phyloP scores from a whole-genome alignment of 2,113 vertebrate genomes.

The Pygoscelis antarcticus region DNA sequence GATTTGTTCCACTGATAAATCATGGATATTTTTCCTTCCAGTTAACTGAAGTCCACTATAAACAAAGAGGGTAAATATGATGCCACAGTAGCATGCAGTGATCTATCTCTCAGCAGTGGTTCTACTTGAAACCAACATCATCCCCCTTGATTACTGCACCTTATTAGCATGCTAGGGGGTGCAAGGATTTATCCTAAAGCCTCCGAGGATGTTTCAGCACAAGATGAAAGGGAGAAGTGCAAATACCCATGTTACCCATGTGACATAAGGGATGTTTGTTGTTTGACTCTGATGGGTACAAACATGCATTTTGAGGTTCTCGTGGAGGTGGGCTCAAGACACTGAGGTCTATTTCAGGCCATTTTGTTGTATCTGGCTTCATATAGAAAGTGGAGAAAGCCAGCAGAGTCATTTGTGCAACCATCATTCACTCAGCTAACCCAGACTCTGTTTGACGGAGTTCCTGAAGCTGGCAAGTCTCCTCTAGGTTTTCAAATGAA shows the following conservation, averaged over 20 bases:
- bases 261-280: neutral
- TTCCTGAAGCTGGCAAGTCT: neutral
- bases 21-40: neutral
- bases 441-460: neutral
- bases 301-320: neutral
- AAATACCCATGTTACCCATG: neutral
- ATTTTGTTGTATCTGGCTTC: neutral
- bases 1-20: neutral
- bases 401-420: fast-evolving
- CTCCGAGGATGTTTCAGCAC: neutral
- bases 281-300: neutral
- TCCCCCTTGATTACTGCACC: neutral
- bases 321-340: fast-evolving
- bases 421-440: neutral
- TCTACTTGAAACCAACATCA: neutral
- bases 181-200: neutral
- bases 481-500: neutral
- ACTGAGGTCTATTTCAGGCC: neutral
- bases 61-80: neutral
- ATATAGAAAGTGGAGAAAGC: neutral
- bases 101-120: neutral
- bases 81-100: neutral
- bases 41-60: neutral
- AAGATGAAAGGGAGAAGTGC: neutral
- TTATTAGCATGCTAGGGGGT: neutral